phyloP scores from a whole-genome alignment of 2,113 vertebrate species.

The rabbit (Oryctolagus cuniculus) region DNA sequence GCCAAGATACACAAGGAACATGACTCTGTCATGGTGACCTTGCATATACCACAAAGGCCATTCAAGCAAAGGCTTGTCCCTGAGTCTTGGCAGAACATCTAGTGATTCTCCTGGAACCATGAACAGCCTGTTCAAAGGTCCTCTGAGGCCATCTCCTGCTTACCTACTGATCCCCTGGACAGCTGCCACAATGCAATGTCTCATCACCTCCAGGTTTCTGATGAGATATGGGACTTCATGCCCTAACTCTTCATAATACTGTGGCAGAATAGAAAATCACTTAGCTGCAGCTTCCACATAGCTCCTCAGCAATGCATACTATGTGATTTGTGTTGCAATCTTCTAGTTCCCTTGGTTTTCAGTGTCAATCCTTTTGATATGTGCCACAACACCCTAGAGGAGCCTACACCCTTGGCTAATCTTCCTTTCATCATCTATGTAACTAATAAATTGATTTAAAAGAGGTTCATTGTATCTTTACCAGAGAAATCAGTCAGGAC shows the following conservation, averaged over 20 bases:
- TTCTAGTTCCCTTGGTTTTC: neutral
- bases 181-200: neutral
- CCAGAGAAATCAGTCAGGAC: neutral
- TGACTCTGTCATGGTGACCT: neutral
- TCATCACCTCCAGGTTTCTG: neutral
- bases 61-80: neutral
- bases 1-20: neutral
- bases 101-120: neutral
- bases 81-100: neutral
- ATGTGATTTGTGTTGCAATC: neutral
- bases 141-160: neutral
- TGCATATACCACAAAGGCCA: neutral
- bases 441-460: neutral
- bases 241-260: neutral
- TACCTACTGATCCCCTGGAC: neutral
- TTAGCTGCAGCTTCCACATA: neutral
- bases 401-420: neutral
- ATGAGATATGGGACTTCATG: neutral
- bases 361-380: neutral
- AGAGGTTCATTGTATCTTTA: neutral
- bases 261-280: neutral
- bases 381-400: neutral
- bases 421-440: neutral
- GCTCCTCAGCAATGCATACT: neutral
- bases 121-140: neutral